phyloP scores from a whole-genome alignment of 2,888 invertebrate species.

The Julus scandinavius region DNA sequence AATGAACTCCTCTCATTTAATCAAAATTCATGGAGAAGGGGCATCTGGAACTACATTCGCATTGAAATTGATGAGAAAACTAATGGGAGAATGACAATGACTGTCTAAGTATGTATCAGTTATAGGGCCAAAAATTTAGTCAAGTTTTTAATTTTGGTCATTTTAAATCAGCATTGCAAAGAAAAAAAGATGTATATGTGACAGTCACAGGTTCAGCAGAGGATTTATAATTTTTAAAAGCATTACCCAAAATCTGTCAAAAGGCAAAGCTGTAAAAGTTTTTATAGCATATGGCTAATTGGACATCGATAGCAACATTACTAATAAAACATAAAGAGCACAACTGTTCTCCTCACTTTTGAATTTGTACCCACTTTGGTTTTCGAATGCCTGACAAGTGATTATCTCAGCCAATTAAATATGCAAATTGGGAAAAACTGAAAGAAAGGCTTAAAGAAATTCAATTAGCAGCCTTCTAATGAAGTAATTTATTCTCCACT shows the following conservation, averaged over 20 bases:
- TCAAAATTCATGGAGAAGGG: neutral
- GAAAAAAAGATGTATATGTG: neutral
- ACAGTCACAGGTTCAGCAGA: neutral
- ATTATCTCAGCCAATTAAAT: conserved; percentile 12
- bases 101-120: neutral
- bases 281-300: conserved; percentile 23
- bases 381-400: neutral
- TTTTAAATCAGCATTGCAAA: too few relatives aligned
- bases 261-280: neutral
- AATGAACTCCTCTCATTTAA: conserved; percentile 33
- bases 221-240: neutral
- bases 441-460: neutral
- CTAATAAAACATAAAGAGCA: neutral
- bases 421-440: conserved; percentile 33
- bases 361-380: neutral
- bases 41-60: neutral
- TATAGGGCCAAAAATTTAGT: too few relatives aligned
- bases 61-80: neutral
- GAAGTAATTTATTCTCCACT: neutral
- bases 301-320: neutral
- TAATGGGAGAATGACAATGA: neutral
- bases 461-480: conserved; percentile 8
- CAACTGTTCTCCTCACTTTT: neutral
- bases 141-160: too few relatives aligned
- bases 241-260: neutral